Evolutionary conservation across 1,140 invertebrate genomes (phyloP).

Genomic region (Zophobas atratus): DNA sequence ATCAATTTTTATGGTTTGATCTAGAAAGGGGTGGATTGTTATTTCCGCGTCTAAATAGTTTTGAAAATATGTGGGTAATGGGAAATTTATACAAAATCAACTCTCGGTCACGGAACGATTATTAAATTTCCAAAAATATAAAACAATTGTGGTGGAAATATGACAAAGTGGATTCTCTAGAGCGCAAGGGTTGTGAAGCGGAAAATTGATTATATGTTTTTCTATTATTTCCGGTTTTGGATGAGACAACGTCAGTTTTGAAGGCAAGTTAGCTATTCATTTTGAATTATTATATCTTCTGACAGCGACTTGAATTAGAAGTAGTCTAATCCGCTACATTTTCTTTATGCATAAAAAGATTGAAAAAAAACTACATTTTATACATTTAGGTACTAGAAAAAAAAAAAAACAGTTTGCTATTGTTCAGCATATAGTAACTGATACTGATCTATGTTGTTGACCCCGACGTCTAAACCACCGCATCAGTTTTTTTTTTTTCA

Average conservation of each 20-base stretch:
- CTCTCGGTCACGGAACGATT: neutral
- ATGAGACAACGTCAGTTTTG: neutral
- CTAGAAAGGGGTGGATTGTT: neutral
- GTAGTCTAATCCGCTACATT: neutral
- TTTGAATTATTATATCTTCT: too few species aligned
- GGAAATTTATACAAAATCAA: constrained; percentile 7
- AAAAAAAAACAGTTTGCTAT: neutral
- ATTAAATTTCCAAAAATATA: constrained; percentile 1
- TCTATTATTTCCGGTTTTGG: too few species aligned
- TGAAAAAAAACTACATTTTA: neutral
- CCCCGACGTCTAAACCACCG: too few species aligned
- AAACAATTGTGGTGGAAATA: neutral
- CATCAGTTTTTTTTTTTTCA: too few species aligned
- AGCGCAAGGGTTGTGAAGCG: neutral
- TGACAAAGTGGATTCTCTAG: neutral
- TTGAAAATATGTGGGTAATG: neutral
- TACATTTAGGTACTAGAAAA: neutral
- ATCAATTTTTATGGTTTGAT: neutral
- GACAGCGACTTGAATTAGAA: too few species aligned
- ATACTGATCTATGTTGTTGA: too few species aligned
- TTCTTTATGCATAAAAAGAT: neutral
- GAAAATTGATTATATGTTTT: neutral
- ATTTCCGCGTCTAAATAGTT: neutral
- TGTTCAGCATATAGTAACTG: too few species aligned
- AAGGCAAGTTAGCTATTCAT: neutral